Conservation (phyloP, 2,888 invertebrate genomes). For the Polymixis lichenea region DNA sequence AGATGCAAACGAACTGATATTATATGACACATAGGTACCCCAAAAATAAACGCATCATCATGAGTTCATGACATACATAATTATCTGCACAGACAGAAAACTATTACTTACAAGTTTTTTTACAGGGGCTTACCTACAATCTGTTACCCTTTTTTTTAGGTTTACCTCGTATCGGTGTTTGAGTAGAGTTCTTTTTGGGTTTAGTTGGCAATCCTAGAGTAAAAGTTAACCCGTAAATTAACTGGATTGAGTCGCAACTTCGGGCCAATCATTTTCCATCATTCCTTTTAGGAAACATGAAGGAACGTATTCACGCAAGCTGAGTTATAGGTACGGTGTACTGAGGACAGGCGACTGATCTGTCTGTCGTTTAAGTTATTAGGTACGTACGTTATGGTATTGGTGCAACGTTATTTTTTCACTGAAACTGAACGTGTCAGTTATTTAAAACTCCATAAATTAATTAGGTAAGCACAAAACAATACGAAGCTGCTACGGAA, state of each 20-base stretch:
- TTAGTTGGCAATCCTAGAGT: neutral
- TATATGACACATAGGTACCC: neutral
- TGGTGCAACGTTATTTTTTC: too few species aligned
- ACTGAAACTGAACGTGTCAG: too few species aligned
- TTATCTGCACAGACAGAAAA: neutral
- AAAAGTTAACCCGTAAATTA: neutral
- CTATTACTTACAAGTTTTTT: too few species aligned
- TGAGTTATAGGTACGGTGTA: too few species aligned
- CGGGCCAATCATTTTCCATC: slow-evolving; percentile 1
- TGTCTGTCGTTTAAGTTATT: too few species aligned
- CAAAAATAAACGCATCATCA: neutral
- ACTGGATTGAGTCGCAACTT: neutral
- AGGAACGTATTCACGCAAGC: too few species aligned
- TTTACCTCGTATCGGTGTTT: neutral
- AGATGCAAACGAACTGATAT: slow-evolving; percentile 3
- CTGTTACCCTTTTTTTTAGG: too few species aligned
- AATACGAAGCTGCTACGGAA: neutral
- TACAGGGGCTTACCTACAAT: too few species aligned
- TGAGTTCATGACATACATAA: too few species aligned
- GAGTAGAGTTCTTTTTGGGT: neutral
- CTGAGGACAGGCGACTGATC: neutral
- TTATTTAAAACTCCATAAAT: neutral
- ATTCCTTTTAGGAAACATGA: slow-evolving; percentile 1
- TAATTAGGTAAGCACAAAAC: neutral
- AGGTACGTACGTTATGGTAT: too few species aligned